Evolutionary conservation across 2,113 vertebrate species (phyloP).

Genomic region (Tragelaphus buxtoni): DNA sequence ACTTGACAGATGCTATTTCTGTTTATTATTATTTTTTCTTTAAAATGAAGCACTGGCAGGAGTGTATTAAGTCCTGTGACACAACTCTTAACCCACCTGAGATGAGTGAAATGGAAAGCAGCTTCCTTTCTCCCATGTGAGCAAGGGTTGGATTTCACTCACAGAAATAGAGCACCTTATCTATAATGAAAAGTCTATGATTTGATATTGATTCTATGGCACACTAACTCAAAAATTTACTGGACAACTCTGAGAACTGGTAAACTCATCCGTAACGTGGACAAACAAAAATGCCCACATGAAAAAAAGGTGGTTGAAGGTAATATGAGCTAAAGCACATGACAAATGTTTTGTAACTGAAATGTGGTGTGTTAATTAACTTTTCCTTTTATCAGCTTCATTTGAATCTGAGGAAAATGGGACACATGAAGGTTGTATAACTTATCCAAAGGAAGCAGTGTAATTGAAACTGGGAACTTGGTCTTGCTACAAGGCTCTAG

Average conservation of each 20-base stretch:
- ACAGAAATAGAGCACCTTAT: background rate
- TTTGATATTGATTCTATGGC: background rate
- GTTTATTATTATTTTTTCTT: background rate
- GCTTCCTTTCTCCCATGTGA: background rate
- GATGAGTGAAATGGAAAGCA: background rate
- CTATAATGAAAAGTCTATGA: background rate
- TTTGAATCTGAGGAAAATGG: background rate
- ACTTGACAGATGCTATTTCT: background rate
- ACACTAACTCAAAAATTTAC: background rate
- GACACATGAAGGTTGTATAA: background rate
- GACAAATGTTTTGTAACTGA: background rate
- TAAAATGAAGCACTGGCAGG: background rate
- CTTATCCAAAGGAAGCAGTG: background rate
- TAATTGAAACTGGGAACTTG: background rate
- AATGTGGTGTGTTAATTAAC: background rate
- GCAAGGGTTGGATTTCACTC: background rate
- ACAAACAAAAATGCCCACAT: rapidly evolving
- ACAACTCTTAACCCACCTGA: background rate
- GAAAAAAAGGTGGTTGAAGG: background rate
- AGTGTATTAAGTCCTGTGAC: background rate
- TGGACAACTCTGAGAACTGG: background rate
- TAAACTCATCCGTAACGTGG: background rate
- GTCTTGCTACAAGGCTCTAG: background rate
- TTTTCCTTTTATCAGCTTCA: background rate
- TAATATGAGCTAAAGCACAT: background rate